Conservation (phyloP, 2,797 vertebrate species). For the Limnodromus scolopaceus region DNA sequence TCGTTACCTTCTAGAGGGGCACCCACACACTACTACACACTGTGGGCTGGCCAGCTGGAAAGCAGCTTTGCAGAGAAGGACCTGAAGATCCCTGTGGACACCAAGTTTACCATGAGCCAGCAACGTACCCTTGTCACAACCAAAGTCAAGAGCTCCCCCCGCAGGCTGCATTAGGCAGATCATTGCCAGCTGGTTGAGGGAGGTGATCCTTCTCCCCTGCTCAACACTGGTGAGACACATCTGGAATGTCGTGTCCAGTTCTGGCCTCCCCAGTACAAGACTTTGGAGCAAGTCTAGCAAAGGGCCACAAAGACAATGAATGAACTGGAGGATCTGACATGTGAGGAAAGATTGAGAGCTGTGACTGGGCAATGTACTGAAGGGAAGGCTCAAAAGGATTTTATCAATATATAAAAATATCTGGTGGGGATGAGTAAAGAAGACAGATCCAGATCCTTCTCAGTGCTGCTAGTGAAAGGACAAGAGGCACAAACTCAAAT, state of each 20-base stretch:
- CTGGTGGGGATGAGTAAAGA: not conserved
- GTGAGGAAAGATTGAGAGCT: not conserved
- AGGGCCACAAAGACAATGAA: not conserved
- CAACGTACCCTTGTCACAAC: not conserved
- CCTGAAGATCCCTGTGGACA: not conserved
- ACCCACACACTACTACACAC: not conserved
- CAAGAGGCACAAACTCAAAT: not conserved
- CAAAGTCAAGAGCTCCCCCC: not conserved
- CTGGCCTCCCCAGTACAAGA: rapidly evolving
- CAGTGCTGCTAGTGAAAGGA: not conserved
- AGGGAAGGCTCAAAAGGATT: not conserved
- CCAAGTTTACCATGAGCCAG: not conserved
- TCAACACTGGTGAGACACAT: not conserved
- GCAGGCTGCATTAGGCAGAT: not conserved
- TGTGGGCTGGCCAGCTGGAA: not conserved
- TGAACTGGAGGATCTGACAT: not conserved
- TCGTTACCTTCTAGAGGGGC: not conserved
- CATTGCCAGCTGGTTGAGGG: not conserved
- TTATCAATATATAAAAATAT: not conserved
- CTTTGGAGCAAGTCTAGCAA: not conserved
- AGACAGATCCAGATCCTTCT: not conserved
- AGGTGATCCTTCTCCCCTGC: not conserved
- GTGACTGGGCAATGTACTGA: rapidly evolving
- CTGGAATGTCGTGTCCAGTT: not conserved
- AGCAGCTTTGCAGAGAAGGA: not conserved